Conservation (phyloP, 2,888 invertebrate genomes). For the Latrodectus hesperus region DNA sequence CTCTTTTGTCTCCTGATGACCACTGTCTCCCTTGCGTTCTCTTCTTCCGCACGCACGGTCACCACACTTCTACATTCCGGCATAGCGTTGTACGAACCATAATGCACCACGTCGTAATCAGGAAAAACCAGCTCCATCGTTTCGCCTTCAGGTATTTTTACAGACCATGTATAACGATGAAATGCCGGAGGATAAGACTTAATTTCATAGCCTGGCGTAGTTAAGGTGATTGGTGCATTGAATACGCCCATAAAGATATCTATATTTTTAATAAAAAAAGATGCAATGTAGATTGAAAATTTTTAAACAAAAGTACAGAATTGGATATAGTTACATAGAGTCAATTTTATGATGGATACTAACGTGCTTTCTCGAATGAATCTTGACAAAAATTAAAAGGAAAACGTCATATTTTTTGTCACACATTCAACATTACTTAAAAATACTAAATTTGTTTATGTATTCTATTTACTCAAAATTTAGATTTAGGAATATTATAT, state of each 20-base stretch:
- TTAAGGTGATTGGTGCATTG: constrained; percentile 70
- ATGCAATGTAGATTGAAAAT: neutral
- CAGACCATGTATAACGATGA: constrained; percentile 71
- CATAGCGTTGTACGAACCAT: constrained; percentile 71
- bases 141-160: constrained; percentile 70
- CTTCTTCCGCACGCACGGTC: constrained; percentile 62
- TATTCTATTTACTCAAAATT: no score
- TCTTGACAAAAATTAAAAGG: no score
- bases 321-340: no score
- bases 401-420: no score
- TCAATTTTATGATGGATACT: no score
- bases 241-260: constrained; percentile 69
- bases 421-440: no score
- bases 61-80: constrained; percentile 71
- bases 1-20: constrained; percentile 70
- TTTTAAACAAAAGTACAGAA: no score
- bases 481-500: no score
- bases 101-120: constrained; percentile 72
- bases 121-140: constrained; percentile 72
- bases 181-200: constrained; percentile 71
- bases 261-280: constrained; percentile 26
- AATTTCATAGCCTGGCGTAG: constrained; percentile 70
- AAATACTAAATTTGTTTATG: no score
- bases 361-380: no score
- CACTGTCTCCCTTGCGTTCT: constrained; percentile 46